Percentiles rank a stretch among this genome's conserved stretches.
These are phyloP conservation scores for Lepus europaeus DNA, from an alignment of 2,113 vertebrate species.

Conservation along the genomic window DNA sequence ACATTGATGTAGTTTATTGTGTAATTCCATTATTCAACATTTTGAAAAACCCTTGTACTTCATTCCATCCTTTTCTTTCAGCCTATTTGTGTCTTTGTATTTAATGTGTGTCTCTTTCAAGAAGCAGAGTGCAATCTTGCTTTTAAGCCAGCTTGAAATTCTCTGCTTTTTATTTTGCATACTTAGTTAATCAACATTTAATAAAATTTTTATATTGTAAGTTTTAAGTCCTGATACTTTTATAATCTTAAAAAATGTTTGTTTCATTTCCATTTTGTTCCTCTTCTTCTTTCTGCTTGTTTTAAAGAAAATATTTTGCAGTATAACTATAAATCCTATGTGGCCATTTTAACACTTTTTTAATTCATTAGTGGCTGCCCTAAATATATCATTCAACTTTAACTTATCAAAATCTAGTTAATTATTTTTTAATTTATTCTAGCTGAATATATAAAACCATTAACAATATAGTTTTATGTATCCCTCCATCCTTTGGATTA, in stretches of 20 bases:
- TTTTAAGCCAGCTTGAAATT: not conserved
- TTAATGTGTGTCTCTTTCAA: not conserved
- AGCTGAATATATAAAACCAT: not conserved
- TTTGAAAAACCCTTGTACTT: not conserved
- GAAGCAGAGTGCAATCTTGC: not conserved
- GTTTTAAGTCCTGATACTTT: constrained; percentile 18
- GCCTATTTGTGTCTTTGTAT: not conserved
- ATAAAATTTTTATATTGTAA: not conserved
- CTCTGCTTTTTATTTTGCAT: not conserved
- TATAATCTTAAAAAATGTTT: not conserved
- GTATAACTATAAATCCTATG: not conserved
- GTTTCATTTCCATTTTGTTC: constrained; percentile 34
- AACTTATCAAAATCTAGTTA: not conserved
- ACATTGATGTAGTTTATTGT: no score
- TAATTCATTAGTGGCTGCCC: not conserved
- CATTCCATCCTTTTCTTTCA: not conserved
- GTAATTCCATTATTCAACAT: no score
- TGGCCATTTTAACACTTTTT: not conserved
- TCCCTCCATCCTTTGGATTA: not conserved
- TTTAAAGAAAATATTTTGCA: not conserved
- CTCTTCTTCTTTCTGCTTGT: not conserved
- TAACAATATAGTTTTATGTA: not conserved
- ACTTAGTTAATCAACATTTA: not conserved
- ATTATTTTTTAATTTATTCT: not conserved
- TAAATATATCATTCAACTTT: not conserved